Base-by-base conservation (phyloP, 2,113 vertebrate species). In the Aegithalos caudatus region DNA sequence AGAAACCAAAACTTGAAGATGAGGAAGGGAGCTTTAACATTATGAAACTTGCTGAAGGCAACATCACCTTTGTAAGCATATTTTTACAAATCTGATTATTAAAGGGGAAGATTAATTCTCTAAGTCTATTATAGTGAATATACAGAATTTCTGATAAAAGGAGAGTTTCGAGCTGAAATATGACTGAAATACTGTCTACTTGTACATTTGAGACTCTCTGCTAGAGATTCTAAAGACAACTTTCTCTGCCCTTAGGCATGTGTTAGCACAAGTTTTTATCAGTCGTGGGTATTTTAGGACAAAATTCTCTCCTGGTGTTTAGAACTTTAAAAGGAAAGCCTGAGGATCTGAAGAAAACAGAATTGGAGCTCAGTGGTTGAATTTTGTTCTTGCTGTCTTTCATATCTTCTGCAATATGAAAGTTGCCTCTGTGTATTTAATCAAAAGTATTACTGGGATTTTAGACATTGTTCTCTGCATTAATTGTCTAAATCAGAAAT, bases 21-120 rank as follows among this genome's bases (percentile, higher is more conserved):
- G 98, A 97, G 27, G 98, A 98, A 24, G 97, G 83, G 10, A 95
- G 95, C 53, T 99, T 98, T 78, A 99, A 96, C 86, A 72, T 99
- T 72, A 95, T 97, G 18, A 96, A 98, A 88, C 98, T 99, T 87
- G 97, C 98, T 14, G 98, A 99, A 94, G 99, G 99, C 94, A 98
- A 35, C 13, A 58, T 99, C 86, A 99, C 98, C 37, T 98, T 97
- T 81, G 99, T 99, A 97, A 99, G 98, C 82, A 71, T 62, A 31
- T 81, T 84, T 94, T 93, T 93, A 60, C 38, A 80, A 47, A 71
- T 77, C 38, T 78, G 25, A 22, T 97, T 85, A 23, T 48, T 40
- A 60, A 82, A 76, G 42, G 11, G 12, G 12, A 56, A 47, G 50
- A 82, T 65, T 61, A 45, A 82, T 60, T 89, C 20, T 84, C 3